Conservation (phyloP, 2,797 vertebrate genomes). For the Pitangus sulphuratus region DNA sequence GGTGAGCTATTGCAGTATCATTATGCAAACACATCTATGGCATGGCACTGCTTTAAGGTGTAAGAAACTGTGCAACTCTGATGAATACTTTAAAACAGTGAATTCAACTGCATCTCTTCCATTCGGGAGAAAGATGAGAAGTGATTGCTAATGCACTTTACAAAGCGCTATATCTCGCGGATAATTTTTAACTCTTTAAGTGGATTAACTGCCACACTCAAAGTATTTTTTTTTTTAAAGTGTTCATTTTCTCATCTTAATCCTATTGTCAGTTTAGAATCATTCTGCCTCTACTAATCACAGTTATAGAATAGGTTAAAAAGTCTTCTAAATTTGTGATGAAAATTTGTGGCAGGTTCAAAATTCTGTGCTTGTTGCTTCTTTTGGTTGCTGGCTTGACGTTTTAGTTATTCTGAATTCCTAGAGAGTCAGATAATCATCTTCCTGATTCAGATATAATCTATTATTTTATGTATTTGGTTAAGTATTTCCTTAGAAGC, state of each 20-base stretch:
- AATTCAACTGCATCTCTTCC: constrained; percentile 16
- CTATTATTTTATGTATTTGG: neutral
- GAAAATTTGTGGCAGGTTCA: neutral
- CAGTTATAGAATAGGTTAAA: neutral
- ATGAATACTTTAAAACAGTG: constrained; percentile 50
- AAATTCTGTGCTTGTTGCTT: constrained; percentile 2
- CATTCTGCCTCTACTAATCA: neutral
- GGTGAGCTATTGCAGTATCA: constrained; percentile 12
- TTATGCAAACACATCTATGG: neutral
- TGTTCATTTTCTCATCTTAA: neutral
- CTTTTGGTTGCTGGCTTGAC: neutral
- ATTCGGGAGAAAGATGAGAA: constrained; percentile 23
- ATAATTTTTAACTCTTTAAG: constrained; percentile 41
- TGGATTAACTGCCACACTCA: neutral
- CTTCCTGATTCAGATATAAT: neutral
- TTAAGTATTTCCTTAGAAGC: neutral
- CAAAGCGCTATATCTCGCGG: neutral
- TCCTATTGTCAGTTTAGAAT: neutral
- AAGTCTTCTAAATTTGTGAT: neutral
- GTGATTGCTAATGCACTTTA: constrained; percentile 34
- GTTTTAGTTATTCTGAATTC: neutral
- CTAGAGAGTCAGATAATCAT: neutral
- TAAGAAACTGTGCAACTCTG: constrained; percentile 36
- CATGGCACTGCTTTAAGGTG: neutral
- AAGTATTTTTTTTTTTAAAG: neutral